Evolutionary conservation across 1,140 invertebrate species (phyloP).

Genomic region (Zaprionus inermis): DNA sequence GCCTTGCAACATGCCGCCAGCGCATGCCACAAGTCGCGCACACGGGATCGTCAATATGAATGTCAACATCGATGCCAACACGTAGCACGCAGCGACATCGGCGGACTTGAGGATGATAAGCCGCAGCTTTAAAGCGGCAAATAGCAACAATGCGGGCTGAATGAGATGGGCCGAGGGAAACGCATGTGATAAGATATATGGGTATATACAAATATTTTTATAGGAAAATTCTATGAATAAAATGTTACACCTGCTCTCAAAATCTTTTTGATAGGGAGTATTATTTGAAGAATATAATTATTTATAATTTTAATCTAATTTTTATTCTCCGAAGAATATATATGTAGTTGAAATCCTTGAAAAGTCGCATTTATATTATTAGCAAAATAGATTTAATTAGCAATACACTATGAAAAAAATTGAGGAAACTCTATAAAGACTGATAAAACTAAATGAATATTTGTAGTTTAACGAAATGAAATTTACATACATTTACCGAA

Average conservation of each 20-base stretch:
- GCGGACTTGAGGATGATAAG: not conserved
- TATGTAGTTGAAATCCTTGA: too few species aligned
- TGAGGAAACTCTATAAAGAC: too few species aligned
- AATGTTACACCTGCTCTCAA: not conserved
- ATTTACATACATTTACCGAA: too few species aligned
- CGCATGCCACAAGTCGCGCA: constrained; percentile 92
- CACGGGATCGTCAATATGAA: constrained; percentile 90
- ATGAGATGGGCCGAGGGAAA: not conserved
- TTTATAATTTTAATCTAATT: too few species aligned
- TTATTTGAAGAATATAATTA: not conserved
- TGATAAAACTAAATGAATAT: too few species aligned
- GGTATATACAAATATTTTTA: not conserved
- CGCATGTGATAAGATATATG: constrained; percentile 11
- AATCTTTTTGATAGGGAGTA: not conserved
- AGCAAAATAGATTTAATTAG: not conserved
- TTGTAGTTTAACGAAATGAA: too few species aligned
- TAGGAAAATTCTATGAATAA: not conserved
- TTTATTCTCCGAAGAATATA: too few species aligned
- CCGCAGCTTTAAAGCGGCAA: not conserved
- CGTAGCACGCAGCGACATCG: constrained; percentile 35
- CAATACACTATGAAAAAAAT: not conserved
- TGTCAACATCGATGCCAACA: constrained; percentile 44
- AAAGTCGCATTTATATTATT: too few species aligned
- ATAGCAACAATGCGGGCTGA: not conserved
- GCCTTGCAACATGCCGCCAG: constrained; percentile 92